Conservation (phyloP, 2,113 vertebrate genomes). For the Prunella himalayana region DNA sequence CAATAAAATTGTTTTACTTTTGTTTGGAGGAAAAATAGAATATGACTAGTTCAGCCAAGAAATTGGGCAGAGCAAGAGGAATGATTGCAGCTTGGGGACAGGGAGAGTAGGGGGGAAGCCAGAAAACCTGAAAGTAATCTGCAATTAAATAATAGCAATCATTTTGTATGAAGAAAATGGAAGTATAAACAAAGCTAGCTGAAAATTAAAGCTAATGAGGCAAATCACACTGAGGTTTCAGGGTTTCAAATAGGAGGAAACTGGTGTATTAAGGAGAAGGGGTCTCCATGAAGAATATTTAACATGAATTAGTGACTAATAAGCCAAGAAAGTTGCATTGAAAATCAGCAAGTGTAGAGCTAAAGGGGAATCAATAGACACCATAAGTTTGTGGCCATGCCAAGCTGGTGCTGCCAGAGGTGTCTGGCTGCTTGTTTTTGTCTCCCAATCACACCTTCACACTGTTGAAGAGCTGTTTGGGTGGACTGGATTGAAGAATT, state of each 20-base stretch:
- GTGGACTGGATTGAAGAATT: not conserved
- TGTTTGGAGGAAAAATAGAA: not conserved
- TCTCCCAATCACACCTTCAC: not conserved
- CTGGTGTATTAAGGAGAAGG: not conserved
- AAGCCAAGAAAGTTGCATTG: not conserved
- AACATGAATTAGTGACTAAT: not conserved
- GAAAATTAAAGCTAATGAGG: not conserved
- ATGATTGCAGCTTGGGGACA: not conserved
- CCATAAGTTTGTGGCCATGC: not conserved
- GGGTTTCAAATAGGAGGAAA: not conserved
- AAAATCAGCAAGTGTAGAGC: not conserved
- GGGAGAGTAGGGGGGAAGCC: not conserved
- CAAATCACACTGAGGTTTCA: not conserved
- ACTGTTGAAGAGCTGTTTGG: not conserved
- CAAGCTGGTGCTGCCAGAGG: not conserved
- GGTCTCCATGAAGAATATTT: not conserved
- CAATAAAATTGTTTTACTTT: not conserved
- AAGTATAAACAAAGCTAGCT: not conserved
- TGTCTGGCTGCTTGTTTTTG: not conserved
- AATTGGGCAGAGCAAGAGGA: not conserved
- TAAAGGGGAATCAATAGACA: accelerated
- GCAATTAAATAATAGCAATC: not conserved
- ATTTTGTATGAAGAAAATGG: not conserved
- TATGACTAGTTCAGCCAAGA: not conserved
- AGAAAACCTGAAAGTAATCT: not conserved